Evolutionary conservation across 2,113 vertebrate species (phyloP).

Genomic region (Hymenochirus boettgeri): DNA sequence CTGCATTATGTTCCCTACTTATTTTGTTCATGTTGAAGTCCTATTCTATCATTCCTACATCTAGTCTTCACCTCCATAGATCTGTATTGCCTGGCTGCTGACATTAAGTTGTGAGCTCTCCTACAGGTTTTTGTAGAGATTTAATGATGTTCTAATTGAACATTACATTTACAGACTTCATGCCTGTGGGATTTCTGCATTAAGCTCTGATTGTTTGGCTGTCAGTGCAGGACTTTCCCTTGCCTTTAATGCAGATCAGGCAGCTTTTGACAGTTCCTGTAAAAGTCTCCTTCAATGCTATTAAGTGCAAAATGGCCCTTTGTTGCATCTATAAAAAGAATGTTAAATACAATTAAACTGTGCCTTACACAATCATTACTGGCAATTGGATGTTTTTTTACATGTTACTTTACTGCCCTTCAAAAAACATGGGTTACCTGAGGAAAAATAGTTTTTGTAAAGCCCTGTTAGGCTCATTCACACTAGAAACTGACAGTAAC

Average conservation of each 20-base stretch:
- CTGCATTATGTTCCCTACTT: not conserved
- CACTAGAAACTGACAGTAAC: too few relatives aligned
- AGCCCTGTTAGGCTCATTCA: too few relatives aligned
- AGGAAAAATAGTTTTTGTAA: slow-evolving; percentile 19
- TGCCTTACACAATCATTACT: slow-evolving; percentile 21
- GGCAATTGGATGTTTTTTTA: slow-evolving; percentile 2
- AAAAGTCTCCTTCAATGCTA: slow-evolving; percentile 26
- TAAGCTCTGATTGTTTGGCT: slow-evolving; percentile 33
- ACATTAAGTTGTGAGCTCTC: not conserved
- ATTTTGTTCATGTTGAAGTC: not conserved
- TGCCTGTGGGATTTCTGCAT: slow-evolving; percentile 15
- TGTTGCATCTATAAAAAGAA: slow-evolving; percentile 22
- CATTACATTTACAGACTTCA: not conserved
- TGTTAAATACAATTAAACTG: slow-evolving; percentile 22
- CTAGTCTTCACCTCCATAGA: not conserved
- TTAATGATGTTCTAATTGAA: slow-evolving; percentile 19
- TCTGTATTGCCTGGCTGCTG: slow-evolving; percentile 16
- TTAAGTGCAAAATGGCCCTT: slow-evolving; percentile 21
- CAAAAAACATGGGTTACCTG: slow-evolving; percentile 11
- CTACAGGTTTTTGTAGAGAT: not conserved
- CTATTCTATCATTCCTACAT: not conserved
- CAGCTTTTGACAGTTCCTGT: slow-evolving; percentile 13
- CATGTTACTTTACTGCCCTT: slow-evolving; percentile 28
- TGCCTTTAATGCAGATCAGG: slow-evolving; percentile 25
- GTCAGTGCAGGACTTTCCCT: slow-evolving; percentile 11